These are phyloP conservation scores for Caenorhabditis sp. DNA, from an alignment of 2,888 invertebrate genomes.

Conservation along the genomic window DNA sequence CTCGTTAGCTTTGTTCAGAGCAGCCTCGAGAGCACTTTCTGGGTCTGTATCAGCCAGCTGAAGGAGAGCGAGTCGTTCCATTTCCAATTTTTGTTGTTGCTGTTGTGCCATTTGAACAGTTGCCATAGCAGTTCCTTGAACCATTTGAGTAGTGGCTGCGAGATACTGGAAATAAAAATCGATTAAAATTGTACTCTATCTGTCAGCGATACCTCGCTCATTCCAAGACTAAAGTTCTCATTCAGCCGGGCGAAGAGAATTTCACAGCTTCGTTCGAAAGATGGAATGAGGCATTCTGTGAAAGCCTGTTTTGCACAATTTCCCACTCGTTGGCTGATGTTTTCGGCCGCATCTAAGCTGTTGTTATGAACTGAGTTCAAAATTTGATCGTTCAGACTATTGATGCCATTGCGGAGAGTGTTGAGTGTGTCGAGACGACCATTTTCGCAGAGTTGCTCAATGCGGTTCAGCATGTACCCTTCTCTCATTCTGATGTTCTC, in stretches of 20 bases:
- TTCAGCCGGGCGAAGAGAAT: constrained; percentile 92
- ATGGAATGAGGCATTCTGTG: constrained; percentile 70
- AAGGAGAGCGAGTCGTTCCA: constrained; percentile 28
- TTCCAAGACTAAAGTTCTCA: constrained; percentile 91
- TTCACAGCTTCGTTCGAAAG: constrained; percentile 75
- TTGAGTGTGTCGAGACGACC: constrained; percentile 47
- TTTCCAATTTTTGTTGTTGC: constrained; percentile 43
- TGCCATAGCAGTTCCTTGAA: constrained; percentile 51
- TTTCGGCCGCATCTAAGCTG: constrained; percentile 38
- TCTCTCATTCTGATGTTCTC: constrained; percentile 52
- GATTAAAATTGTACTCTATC: no score
- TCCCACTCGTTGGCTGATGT: constrained; percentile 58
- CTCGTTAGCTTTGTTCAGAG: constrained; percentile 92
- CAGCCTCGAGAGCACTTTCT: constrained; percentile 83
- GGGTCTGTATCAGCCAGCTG: constrained; percentile 46
- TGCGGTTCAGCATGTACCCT: constrained; percentile 52
- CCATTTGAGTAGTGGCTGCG: constrained; percentile 27
- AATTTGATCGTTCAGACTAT: constrained; percentile 17
- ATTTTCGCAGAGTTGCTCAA: constrained; percentile 55
- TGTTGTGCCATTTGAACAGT: constrained; percentile 50
- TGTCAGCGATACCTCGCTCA: constrained; percentile 86
- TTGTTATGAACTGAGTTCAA: not conserved
- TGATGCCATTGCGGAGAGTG: constrained; percentile 29
- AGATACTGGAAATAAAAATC: constrained; percentile 44
- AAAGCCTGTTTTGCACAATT: constrained; percentile 26